Evolutionary conservation across 2,113 vertebrate species (phyloP).

Genomic region (Ammodytes marinus): DNA sequence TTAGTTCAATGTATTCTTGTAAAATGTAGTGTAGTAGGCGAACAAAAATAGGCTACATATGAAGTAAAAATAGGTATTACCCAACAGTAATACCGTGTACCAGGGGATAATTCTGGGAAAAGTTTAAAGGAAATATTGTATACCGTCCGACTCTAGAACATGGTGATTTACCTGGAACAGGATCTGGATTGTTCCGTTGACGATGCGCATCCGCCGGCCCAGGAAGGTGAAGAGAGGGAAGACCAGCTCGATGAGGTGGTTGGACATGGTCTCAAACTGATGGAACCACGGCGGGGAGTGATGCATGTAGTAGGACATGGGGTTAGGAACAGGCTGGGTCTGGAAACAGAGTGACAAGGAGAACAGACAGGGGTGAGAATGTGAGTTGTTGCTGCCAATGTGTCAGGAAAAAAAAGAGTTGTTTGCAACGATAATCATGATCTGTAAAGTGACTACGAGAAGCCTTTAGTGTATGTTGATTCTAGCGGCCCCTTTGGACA

Average conservation of each 20-base stretch:
- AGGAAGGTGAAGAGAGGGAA: constrained; percentile 92
- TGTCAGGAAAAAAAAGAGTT: neutral
- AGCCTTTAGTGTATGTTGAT: too few species aligned
- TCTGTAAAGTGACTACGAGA: neutral
- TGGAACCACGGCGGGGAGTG: constrained; percentile 92
- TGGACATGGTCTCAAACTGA: constrained; percentile 88
- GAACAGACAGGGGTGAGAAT: neutral
- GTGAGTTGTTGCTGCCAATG: too few species aligned
- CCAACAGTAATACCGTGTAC: too few species aligned
- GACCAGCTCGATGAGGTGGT: constrained; percentile 93
- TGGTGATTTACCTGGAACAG: constrained; percentile 91
- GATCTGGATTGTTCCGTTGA: constrained; percentile 90
- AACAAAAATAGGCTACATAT: too few species aligned
- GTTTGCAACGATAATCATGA: neutral
- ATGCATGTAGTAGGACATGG: constrained; percentile 94
- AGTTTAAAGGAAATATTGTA: too few species aligned
- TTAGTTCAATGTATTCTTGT: too few species aligned
- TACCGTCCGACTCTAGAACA: neutral
- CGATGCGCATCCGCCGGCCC: constrained; percentile 87
- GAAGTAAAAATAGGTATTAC: too few species aligned
- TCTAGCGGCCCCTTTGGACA: too few species aligned
- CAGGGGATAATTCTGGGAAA: too few species aligned
- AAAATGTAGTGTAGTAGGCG: too few species aligned
- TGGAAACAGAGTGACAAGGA: constrained; percentile 64
- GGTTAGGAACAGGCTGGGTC: constrained; percentile 96